Percentiles rank a stretch among this genome's conserved stretches.
These are phyloP conservation scores for Epirrhoe tristata DNA, from an alignment of 2,888 invertebrate species.

Conservation along the genomic window DNA sequence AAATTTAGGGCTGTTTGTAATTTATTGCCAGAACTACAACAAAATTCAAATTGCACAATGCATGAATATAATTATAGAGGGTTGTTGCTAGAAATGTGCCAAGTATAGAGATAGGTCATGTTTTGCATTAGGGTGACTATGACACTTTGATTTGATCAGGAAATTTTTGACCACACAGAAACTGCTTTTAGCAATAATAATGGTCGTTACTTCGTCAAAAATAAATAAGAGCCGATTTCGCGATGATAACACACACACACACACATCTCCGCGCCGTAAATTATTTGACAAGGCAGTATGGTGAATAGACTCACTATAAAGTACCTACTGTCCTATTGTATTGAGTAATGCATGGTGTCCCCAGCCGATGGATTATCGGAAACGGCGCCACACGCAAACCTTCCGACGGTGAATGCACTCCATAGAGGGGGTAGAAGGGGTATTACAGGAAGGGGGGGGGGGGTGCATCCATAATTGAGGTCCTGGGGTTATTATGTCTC, in stretches of 20 bases:
- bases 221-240: too few species aligned
- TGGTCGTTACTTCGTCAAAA: too few species aligned
- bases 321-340: background rate
- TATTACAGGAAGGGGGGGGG: conserved; percentile 26
- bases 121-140: conserved; percentile 59
- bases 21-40: conserved; percentile 45
- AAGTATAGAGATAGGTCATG: conserved; percentile 62
- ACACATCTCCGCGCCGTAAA: too few species aligned
- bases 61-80: conserved; percentile 53
- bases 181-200: too few species aligned
- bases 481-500: conserved; percentile 53
- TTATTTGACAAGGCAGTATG: too few species aligned
- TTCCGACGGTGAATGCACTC: conserved; percentile 76
- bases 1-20: conserved; percentile 21
- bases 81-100: conserved; percentile 55
- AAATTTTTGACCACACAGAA: background rate
- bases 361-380: conserved; percentile 66
- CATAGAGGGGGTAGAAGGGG: conserved; percentile 33
- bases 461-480: conserved; percentile 56
- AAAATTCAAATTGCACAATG: conserved; percentile 51
- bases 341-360: conserved; percentile 46
- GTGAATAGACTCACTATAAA: background rate
- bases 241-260: too few species aligned
- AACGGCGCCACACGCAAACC: conserved; percentile 77
- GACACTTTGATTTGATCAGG: background rate